These are phyloP conservation scores for Chrosomus eos DNA, from an alignment of 2,797 vertebrate species.

Conservation along the genomic window DNA sequence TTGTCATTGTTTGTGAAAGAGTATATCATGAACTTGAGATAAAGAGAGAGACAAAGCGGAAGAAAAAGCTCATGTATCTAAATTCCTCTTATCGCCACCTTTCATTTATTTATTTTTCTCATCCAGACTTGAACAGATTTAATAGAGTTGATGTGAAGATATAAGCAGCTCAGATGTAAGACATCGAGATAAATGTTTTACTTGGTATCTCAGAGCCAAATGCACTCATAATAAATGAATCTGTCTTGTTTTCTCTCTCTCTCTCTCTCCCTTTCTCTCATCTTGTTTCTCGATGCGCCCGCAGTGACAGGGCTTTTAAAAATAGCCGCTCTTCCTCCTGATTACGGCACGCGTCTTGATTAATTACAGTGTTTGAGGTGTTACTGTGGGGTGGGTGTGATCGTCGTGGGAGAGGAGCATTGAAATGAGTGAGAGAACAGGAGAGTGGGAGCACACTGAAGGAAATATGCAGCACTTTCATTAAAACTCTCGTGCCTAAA, in stretches of 20 bases:
- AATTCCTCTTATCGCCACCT: neutral
- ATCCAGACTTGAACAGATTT: conserved; percentile 26
- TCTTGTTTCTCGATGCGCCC: conserved; percentile 63
- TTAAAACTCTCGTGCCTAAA: neutral
- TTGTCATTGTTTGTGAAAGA: neutral
- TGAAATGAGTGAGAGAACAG: conserved; percentile 25
- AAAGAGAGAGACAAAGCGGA: neutral
- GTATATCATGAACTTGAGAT: neutral
- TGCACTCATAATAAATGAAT: conserved; percentile 1
- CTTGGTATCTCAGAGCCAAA: conserved; percentile 8
- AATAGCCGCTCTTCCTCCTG: conserved; percentile 77
- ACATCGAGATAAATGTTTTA: conserved; percentile 23
- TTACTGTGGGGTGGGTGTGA: conserved; percentile 63
- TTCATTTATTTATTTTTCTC: conserved; percentile 12
- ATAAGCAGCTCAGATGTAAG: conserved; percentile 36
- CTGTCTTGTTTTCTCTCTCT: conserved; percentile 56
- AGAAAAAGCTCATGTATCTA: conserved; percentile 25
- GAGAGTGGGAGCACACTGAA: conserved; percentile 28
- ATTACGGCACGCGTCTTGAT: conserved; percentile 75
- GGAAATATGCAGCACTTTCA: conserved; percentile 6
- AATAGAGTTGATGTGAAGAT: conserved; percentile 10
- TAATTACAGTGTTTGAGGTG: conserved; percentile 80
- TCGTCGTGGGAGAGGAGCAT: conserved; percentile 25
- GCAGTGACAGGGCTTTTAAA: conserved; percentile 73
- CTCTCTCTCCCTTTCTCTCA: conserved; percentile 60